Base-by-base conservation (phyloP, 1,140 invertebrate genomes). In the Rhysida immarginata region DNA sequence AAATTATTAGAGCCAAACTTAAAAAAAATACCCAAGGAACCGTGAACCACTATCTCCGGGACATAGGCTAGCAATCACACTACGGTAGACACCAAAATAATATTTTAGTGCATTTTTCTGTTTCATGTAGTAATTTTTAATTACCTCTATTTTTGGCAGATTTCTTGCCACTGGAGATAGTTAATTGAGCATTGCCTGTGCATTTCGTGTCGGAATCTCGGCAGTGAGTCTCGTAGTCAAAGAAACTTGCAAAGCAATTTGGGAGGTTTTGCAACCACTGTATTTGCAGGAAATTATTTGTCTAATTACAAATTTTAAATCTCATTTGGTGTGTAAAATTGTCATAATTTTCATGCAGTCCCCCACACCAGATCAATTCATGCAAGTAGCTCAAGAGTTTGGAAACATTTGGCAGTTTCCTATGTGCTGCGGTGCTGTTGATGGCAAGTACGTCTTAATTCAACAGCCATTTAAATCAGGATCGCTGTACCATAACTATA, bases 401-500 rank as follows among this genome's bases (percentile, higher is more conserved):
- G 18, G 58, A 27, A 51, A 55, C 5, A 57, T 41, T 18, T 66
- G 60, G 60, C 57, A 61, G 46, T 65, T 66, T 54, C 65, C 60
- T 1, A 53, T 57, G 48, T 64, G 63, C 52, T 58, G 60, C 35
- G 60, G 64, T 0, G 62, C 59, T 24, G 45, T 66, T 41, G 63
- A 64, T 54, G 59, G 66, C 14, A 65, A 64, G 27, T 62, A 68
- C 41, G 45, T 68, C 13, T 26, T 60, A n/a, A 63, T 67, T 43
- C 26, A 57, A 25, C 53, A 48, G 0, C 63, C 63, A 1, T 18
- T 41, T n/a, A 56, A 45, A 25, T 56, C 60, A 25, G 63, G 65
- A 25, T 43, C 59, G 13, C n/a, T 45, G 16, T 68, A 54, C 51
- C 59, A 58, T 18, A 67, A 67, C 44, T 59, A 65, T 16, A 66